A percentile compares a stretch with the other conserved stretches of the same genome.
These are phyloP conservation scores for Bergia puertoricense DNA, from an alignment of 92 coral and sea anemone genomes.

Conservation along the genomic window DNA sequence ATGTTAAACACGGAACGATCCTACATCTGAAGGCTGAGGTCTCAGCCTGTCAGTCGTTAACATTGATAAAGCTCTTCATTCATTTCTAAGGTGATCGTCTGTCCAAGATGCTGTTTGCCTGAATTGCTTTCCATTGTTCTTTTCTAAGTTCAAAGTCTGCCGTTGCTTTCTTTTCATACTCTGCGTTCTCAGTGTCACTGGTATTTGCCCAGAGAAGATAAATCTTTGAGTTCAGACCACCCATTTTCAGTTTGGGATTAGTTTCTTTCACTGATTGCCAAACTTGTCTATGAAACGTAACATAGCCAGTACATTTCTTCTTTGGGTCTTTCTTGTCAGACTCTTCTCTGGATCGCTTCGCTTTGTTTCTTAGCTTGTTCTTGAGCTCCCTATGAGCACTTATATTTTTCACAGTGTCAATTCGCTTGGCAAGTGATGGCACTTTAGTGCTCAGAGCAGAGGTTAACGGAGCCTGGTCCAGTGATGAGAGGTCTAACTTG, in stretches of 20 bases:
- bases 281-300: constrained; percentile 3
- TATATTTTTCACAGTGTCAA: background rate
- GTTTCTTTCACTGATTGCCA: background rate
- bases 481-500: too few relatives aligned
- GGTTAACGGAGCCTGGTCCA: background rate
- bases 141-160: constrained; percentile 1
- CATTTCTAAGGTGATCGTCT: background rate
- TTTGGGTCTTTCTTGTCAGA: background rate
- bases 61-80: too few relatives aligned
- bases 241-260: constrained; percentile 11
- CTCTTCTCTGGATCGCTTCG: background rate
- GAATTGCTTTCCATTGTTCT: background rate
- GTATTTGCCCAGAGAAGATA: background rate
- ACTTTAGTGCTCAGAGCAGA: background rate
- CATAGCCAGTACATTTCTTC: constrained; percentile 25
- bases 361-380: background rate
- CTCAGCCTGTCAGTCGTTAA: too few relatives aligned
- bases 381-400: background rate
- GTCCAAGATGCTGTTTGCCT: background rate
- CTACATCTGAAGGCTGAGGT: too few relatives aligned
- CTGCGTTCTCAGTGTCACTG: constrained; percentile 1
- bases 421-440: background rate
- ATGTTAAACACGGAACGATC: too few relatives aligned
- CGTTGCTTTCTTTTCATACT: background rate
- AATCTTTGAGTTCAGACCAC: constrained; percentile 12